A percentile compares a stretch with the other conserved stretches of the same genome.
Conservation (phyloP, 2,797 vertebrate species). For the Lates japonicus region DNA sequence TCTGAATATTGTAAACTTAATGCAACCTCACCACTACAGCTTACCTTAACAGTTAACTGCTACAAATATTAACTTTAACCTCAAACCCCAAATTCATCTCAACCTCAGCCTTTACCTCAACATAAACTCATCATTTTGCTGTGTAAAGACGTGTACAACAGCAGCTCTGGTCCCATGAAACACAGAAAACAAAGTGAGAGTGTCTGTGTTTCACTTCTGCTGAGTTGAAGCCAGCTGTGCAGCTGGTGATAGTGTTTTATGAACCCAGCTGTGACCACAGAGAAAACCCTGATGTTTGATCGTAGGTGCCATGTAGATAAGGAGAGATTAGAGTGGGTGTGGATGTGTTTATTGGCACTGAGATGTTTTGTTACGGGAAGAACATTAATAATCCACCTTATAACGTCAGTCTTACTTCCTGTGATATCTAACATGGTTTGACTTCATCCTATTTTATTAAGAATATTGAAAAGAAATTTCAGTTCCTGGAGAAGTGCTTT, state of each 20-base stretch:
- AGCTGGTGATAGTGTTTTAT: neutral
- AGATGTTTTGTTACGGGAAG: neutral
- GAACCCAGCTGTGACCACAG: slow-evolving; percentile 44
- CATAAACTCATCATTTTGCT: too few species aligned
- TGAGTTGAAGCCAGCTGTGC: slow-evolving; percentile 18
- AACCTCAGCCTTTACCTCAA: neutral
- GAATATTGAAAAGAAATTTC: too few species aligned
- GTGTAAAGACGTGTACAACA: too few species aligned
- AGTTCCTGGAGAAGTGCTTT: too few species aligned
- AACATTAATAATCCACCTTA: neutral
- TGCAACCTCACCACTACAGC: too few species aligned
- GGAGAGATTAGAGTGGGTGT: neutral
- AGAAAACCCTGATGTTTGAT: neutral
- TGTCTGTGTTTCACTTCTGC: slow-evolving; percentile 63
- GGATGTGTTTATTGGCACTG: neutral
- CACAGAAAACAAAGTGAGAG: neutral
- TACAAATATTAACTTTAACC: too few species aligned
- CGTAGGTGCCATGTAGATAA: neutral
- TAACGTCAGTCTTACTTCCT: too few species aligned
- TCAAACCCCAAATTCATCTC: too few species aligned
- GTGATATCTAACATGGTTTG: neutral
- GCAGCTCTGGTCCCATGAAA: too few species aligned
- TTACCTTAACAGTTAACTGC: neutral
- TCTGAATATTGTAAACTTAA: too few species aligned
- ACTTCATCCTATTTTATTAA: neutral